Percentiles rank a stretch among this genome's conserved stretches.
Evolutionary conservation across 2,797 vertebrate species (phyloP).

Genomic region (Tamandua tetradactyla): DNA sequence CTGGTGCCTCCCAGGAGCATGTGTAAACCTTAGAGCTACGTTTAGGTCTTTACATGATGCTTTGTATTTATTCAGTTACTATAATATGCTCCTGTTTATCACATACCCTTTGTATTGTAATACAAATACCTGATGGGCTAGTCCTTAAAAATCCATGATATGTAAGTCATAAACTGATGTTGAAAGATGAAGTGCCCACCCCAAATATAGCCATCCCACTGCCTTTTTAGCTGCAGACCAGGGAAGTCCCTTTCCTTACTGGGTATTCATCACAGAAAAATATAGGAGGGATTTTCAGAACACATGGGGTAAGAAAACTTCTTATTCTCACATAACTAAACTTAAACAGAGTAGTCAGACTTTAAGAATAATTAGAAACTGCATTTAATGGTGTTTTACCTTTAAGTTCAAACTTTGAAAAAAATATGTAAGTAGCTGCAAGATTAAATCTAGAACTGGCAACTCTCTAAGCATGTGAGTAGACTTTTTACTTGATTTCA

Average conservation of each 20-base stretch:
- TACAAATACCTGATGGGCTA: fast-evolving
- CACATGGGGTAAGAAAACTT: not conserved
- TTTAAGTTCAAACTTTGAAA: not conserved
- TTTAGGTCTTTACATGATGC: too few relatives aligned
- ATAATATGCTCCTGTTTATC: fast-evolving
- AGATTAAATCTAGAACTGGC: conserved; percentile 57
- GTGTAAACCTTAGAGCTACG: fast-evolving
- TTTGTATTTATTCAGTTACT: too few relatives aligned
- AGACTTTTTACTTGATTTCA: not conserved
- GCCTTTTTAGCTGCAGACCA: not conserved
- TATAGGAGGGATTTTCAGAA: fast-evolving
- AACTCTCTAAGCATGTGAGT: not conserved
- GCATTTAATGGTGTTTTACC: not conserved
- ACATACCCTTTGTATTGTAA: fast-evolving
- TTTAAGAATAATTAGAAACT: not conserved
- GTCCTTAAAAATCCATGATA: fast-evolving
- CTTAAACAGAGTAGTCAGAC: not conserved
- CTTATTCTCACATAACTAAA: not conserved
- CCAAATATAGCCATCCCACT: fast-evolving
- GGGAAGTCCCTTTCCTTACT: not conserved
- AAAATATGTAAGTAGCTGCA: not conserved
- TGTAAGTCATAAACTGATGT: fast-evolving
- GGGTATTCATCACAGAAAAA: not conserved
- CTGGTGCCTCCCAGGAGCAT: too few relatives aligned
- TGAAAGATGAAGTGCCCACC: fast-evolving